A percentile compares a stretch with the other conserved stretches of the same genome.
phyloP scores from a whole-genome alignment of 2,888 invertebrate genomes.

The Drosophila percnosoma region DNA sequence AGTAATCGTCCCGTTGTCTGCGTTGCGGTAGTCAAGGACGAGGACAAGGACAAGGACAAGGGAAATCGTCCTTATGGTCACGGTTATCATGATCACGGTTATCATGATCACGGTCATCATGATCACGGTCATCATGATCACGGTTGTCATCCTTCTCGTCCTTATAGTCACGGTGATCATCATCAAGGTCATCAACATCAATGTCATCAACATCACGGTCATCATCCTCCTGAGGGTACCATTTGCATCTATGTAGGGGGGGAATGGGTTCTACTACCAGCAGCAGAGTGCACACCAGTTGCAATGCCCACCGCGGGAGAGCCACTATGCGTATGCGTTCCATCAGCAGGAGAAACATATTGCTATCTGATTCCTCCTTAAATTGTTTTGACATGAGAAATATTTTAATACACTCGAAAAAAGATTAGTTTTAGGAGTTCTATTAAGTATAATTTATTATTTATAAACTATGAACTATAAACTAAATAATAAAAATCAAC shows the following conservation, averaged over 20 bases:
- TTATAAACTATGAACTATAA: background rate
- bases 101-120: too few relatives aligned
- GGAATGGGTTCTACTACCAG: too few relatives aligned
- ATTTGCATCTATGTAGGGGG: too few relatives aligned
- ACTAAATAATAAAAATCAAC: background rate
- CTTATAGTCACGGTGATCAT: too few relatives aligned
- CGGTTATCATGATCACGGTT: too few relatives aligned
- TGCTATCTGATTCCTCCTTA: rapidly evolving
- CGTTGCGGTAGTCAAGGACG: conserved; percentile 28
- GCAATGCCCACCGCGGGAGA: rapidly evolving
- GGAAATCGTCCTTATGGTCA: too few relatives aligned
- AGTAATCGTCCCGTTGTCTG: conserved; percentile 23
- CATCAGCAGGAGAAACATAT: rapidly evolving
- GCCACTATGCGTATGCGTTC: too few relatives aligned
- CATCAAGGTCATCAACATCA: too few relatives aligned
- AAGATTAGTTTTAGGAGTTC: background rate
- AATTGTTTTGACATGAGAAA: background rate
- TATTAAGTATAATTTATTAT: background rate
- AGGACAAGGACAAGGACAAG: background rate
- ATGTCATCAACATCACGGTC: too few relatives aligned
- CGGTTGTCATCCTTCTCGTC: too few relatives aligned
- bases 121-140: too few relatives aligned
- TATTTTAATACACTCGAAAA: background rate
- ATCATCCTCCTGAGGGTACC: too few relatives aligned
- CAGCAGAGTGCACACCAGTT: rapidly evolving